These are phyloP conservation scores for Pavo muticus DNA, from an alignment of 2,113 vertebrate genomes.

Conservation along the genomic window DNA sequence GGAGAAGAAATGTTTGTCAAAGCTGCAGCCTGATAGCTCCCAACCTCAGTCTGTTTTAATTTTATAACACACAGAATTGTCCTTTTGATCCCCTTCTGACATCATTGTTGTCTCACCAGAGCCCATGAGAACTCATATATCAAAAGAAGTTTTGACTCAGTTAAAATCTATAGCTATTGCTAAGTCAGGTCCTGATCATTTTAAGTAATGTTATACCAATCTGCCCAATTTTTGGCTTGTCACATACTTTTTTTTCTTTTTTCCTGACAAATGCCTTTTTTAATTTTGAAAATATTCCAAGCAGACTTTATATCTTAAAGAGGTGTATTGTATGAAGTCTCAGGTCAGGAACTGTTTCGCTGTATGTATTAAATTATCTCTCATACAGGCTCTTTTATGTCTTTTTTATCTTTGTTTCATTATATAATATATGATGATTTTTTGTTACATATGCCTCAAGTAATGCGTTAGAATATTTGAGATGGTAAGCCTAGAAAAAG, in stretches of 20 bases:
- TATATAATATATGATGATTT: neutral
- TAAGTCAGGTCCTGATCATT: neutral
- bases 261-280: neutral
- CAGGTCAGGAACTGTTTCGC: neutral
- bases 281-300: neutral
- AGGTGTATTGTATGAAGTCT: neutral
- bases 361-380: neutral
- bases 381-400: neutral
- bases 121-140: neutral
- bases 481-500: neutral
- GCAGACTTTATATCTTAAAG: neutral
- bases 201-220: neutral
- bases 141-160: too few relatives aligned
- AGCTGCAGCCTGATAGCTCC: neutral
- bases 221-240: neutral
- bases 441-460: neutral
- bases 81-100: neutral
- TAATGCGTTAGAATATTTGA: neutral
- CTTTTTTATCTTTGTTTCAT: neutral
- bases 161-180: neutral
- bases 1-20: neutral
- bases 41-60: neutral
- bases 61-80: neutral
- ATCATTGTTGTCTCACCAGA: neutral
- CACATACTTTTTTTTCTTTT: neutral